These are phyloP conservation scores for Netta rufina DNA, from an alignment of 2,797 vertebrate genomes.

Conservation along the genomic window DNA sequence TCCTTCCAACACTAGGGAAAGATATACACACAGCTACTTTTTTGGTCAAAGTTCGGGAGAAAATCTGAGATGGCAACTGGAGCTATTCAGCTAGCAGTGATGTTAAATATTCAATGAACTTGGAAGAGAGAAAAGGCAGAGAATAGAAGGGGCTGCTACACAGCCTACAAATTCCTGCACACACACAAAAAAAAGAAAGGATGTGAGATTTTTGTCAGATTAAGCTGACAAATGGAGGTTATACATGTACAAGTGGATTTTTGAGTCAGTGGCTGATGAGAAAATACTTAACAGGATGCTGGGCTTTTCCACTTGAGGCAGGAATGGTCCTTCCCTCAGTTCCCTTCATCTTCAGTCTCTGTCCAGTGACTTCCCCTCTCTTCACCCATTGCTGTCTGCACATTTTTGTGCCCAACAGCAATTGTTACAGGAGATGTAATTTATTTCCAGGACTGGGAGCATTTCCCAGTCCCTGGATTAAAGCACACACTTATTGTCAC, in stretches of 20 bases:
- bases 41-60: not conserved
- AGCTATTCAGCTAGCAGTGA: not conserved
- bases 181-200: not conserved
- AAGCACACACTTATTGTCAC: accelerated
- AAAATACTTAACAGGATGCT: not conserved
- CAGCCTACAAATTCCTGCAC: not conserved
- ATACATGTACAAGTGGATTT: accelerated
- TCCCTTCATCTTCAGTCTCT: not conserved
- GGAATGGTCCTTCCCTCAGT: too few relatives aligned
- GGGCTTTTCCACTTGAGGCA: not conserved
- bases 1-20: not conserved
- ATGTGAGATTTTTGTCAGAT: not conserved
- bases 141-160: not conserved
- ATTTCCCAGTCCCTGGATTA: not conserved
- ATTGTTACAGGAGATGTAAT: too few relatives aligned
- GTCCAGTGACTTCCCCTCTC: not conserved
- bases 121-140: not conserved
- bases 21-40: not conserved
- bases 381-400: not conserved
- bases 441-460: not conserved
- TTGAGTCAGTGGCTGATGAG: not conserved
- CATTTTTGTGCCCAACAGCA: accelerated
- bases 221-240: not conserved
- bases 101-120: not conserved
- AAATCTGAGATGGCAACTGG: not conserved